Percentiles rank a stretch among this genome's conserved stretches.
These are phyloP conservation scores for Anadara kagoshimensis DNA, from an alignment of 1,140 invertebrate species.

Conservation along the genomic window DNA sequence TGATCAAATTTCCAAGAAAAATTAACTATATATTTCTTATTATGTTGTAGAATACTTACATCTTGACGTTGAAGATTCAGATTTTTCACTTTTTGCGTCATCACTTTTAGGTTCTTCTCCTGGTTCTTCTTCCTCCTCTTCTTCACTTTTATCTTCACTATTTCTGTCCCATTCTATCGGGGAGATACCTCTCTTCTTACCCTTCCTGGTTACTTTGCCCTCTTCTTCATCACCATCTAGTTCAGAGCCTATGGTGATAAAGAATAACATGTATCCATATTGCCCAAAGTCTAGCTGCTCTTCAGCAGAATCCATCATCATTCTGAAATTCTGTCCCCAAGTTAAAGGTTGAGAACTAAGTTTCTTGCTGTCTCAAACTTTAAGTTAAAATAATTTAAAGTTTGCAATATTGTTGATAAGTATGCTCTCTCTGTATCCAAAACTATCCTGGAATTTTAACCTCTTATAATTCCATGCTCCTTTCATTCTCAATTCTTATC, in stretches of 20 bases:
- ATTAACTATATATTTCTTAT: background rate
- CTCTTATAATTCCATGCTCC: too few species aligned
- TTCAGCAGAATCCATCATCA: too few species aligned
- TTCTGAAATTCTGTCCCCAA: too few species aligned
- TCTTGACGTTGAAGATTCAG: background rate
- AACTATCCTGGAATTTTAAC: too few species aligned
- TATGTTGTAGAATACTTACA: background rate
- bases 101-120: slow-evolving; percentile 23
- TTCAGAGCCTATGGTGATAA: slow-evolving; percentile 18
- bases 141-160: slow-evolving; percentile 53
- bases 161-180: slow-evolving; percentile 69
- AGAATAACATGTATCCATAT: background rate
- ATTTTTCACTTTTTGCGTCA: slow-evolving; percentile 20
- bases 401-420: too few species aligned
- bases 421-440: too few species aligned
- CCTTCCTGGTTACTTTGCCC: slow-evolving; percentile 43
- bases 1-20: background rate
- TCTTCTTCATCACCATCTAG: slow-evolving; percentile 42
- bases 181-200: slow-evolving; percentile 63
- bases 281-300: background rate
- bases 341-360: background rate
- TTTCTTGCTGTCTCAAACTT: background rate
- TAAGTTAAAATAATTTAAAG: background rate
- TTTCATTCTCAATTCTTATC: too few species aligned
- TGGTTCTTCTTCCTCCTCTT: slow-evolving; percentile 49